These are phyloP conservation scores for Amblyornis subalaris DNA, from an alignment of 2,113 vertebrate species.

Conservation along the genomic window DNA sequence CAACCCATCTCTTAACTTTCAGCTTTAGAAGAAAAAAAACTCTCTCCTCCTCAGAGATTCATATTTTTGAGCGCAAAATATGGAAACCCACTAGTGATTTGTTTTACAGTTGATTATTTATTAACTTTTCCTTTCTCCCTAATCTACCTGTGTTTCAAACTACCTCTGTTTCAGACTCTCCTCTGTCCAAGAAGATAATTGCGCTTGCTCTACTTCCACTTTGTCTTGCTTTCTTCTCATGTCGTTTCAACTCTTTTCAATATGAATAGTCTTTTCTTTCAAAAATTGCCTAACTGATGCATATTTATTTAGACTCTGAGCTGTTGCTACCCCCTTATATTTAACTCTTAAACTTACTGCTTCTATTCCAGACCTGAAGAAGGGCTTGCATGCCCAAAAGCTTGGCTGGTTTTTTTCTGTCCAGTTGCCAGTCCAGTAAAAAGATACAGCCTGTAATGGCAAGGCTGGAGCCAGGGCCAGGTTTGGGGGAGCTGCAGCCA, in stretches of 20 bases:
- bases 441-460: neutral
- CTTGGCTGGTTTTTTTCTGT: neutral
- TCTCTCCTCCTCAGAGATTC: neutral
- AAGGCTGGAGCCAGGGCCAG: neutral
- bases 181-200: neutral
- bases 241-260: neutral
- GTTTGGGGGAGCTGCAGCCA: accelerated
- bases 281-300: neutral
- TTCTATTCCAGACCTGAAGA: neutral
- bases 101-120: neutral
- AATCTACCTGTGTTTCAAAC: neutral
- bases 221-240: neutral
- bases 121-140: neutral
- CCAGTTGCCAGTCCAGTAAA: neutral
- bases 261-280: neutral
- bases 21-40: neutral
- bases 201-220: neutral
- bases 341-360: neutral
- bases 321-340: neutral
- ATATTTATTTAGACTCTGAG: neutral
- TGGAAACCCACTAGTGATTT: neutral
- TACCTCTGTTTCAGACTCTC: neutral
- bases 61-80: neutral
- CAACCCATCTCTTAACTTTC: neutral
- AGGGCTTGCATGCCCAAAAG: neutral